Conservation (phyloP, 2,113 vertebrate genomes). For the Orcinus orca region DNA sequence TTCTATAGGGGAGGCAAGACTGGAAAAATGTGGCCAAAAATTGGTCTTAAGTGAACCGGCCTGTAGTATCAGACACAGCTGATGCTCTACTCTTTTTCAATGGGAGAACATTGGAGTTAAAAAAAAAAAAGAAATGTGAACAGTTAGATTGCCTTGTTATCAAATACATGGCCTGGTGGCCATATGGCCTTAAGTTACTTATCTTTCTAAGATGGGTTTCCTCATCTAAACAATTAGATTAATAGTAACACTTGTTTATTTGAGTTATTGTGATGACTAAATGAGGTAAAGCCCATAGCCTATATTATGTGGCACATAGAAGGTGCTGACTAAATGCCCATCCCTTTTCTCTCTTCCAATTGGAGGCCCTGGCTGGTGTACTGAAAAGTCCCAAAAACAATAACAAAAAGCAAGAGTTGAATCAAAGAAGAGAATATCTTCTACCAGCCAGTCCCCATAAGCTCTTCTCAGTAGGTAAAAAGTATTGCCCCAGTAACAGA, state of each 20-base stretch:
- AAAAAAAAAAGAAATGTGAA: not conserved
- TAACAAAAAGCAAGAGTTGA: not conserved
- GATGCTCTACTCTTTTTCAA: not conserved
- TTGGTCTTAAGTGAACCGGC: not conserved
- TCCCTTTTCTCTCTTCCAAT: not conserved
- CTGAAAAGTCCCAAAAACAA: not conserved
- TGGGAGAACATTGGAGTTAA: not conserved
- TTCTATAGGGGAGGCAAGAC: not conserved
- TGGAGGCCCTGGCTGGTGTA: not conserved
- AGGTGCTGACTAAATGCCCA: not conserved
- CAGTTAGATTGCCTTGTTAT: not conserved
- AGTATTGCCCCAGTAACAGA: not conserved
- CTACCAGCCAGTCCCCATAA: not conserved
- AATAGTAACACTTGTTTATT: not conserved
- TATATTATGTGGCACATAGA: not conserved
- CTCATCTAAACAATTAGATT: not conserved
- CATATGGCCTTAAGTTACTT: not conserved
- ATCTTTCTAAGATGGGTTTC: constrained; percentile 3
- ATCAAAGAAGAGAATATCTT: not conserved
- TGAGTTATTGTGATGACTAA: not conserved
- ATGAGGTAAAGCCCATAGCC: not conserved
- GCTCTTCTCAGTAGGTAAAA: not conserved
- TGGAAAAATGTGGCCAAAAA: not conserved
- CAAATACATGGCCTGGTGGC: not conserved
- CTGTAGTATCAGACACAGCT: not conserved